A percentile compares a stretch with the other conserved stretches of the same genome.
Evolutionary conservation across 64 coral and sea anemone species (phyloP).

Genomic region (Montipora capricornis): DNA sequence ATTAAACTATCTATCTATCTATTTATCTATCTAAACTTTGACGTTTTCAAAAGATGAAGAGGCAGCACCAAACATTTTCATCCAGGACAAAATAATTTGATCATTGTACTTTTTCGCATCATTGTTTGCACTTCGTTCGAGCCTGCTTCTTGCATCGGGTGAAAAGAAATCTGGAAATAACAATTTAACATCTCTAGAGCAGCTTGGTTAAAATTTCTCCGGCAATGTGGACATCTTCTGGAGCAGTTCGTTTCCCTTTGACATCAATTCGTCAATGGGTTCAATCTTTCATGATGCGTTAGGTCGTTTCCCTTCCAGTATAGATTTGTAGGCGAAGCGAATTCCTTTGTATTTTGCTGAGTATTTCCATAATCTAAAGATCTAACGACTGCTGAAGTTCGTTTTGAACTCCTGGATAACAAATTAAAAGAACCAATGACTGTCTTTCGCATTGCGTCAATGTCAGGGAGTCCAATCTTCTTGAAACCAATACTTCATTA

Average conservation of each 20-base stretch:
- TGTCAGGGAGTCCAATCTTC: background rate
- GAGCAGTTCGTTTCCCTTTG: background rate
- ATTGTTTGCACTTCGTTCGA: background rate
- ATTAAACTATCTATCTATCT: too few species aligned
- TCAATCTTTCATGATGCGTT: background rate
- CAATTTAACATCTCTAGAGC: background rate
- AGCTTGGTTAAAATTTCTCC: background rate
- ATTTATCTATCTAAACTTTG: background rate
- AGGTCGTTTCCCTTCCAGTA: background rate
- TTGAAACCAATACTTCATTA: too few species aligned
- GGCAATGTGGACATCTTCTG: background rate
- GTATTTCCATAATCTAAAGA: background rate
- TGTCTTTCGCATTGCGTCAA: background rate
- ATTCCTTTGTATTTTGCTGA: background rate
- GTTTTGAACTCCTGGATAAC: background rate
- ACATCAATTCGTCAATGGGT: background rate
- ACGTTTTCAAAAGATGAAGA: background rate
- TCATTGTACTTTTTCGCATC: background rate
- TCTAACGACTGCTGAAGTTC: background rate
- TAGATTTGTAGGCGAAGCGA: background rate
- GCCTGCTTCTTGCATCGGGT: background rate
- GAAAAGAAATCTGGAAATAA: conserved; percentile 2
- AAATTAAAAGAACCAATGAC: background rate
- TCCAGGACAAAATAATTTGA: background rate
- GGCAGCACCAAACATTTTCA: conserved; percentile 5